These are phyloP conservation scores for Tolypeutes matacus DNA, from an alignment of 2,797 vertebrate species.

Conservation along the genomic window DNA sequence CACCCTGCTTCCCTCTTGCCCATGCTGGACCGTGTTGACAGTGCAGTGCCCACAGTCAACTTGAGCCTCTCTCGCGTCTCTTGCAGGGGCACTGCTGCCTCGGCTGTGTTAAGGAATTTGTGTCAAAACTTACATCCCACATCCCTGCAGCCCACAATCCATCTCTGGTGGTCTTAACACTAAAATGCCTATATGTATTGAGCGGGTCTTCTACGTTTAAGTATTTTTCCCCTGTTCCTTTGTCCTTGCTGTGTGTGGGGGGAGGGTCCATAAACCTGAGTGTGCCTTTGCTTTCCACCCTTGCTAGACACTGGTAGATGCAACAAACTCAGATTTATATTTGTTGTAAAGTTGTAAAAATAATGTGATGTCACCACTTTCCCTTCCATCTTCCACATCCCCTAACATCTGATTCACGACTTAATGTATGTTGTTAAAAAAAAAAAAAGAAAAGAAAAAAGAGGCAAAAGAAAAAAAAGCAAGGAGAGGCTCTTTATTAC, in stretches of 20 bases:
- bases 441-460: constrained; percentile 77
- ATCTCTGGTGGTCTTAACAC: constrained; percentile 67
- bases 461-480: constrained; percentile 62
- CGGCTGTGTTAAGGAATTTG: constrained; percentile 1
- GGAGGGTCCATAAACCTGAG: constrained; percentile 90
- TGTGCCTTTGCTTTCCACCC: constrained; percentile 98
- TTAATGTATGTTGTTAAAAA: constrained; percentile 98
- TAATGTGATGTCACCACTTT: constrained; percentile 96
- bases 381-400: constrained; percentile 92
- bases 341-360: constrained; percentile 96
- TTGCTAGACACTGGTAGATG: constrained; percentile 93
- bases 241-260: constrained; percentile 85
- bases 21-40: constrained; percentile 51
- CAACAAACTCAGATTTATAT: constrained; percentile 90
- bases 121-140: constrained; percentile 29
- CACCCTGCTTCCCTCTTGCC: constrained; percentile 64
- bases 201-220: constrained; percentile 75
- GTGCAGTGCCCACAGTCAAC: background rate
- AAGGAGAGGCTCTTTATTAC: constrained; percentile 88
- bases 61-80: accelerated
- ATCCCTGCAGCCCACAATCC: background rate
- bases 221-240: constrained; percentile 41
- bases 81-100: background rate
- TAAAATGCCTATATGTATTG: constrained; percentile 75
- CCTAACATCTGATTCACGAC: constrained; percentile 97